Evolutionary conservation across 2,797 vertebrate species (phyloP).

Genomic region (Acestrorhynchus altus): DNA sequence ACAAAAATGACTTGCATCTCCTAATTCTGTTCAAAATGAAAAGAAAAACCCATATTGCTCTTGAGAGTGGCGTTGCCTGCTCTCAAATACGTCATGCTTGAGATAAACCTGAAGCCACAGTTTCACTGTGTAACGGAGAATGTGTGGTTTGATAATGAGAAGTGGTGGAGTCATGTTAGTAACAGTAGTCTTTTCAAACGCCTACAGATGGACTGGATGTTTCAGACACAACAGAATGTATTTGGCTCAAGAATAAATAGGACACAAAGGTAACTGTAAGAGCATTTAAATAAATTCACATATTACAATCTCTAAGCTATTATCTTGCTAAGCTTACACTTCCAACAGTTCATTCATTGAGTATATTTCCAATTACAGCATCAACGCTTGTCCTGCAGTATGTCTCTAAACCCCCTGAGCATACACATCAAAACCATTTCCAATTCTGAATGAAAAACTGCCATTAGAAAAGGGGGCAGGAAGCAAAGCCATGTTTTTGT

Average conservation of each 20-base stretch:
- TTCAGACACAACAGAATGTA: slow-evolving; percentile 12
- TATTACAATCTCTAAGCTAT: slow-evolving; percentile 33
- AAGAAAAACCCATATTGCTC: slow-evolving; percentile 10
- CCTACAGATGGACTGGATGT: not conserved
- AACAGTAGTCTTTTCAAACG: slow-evolving; percentile 12
- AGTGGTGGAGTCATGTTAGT: slow-evolving; percentile 1
- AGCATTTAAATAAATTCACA: slow-evolving; percentile 45
- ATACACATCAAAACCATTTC: slow-evolving; percentile 43
- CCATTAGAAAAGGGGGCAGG: not conserved
- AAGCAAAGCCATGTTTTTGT: slow-evolving; percentile 15
- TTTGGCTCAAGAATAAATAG: slow-evolving; percentile 51
- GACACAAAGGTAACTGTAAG: slow-evolving; percentile 34
- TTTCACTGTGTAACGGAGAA: slow-evolving; percentile 12
- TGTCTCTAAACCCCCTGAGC: slow-evolving; percentile 53
- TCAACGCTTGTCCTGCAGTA: slow-evolving; percentile 41
- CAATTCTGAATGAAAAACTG: slow-evolving; percentile 34
- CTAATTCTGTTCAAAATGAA: slow-evolving; percentile 8
- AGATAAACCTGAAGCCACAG: slow-evolving; percentile 21
- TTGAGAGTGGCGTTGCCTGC: not conserved
- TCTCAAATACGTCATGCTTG: slow-evolving; percentile 14
- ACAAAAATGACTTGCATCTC: slow-evolving; percentile 13
- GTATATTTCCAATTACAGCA: slow-evolving; percentile 36
- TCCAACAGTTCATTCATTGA: slow-evolving; percentile 22
- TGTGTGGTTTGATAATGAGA: not conserved
- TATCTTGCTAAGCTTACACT: slow-evolving; percentile 8